Percentiles rank a stretch among this genome's conserved stretches.
Conservation (phyloP, 2,888 invertebrate genomes). For the Strigamia crassipes region DNA sequence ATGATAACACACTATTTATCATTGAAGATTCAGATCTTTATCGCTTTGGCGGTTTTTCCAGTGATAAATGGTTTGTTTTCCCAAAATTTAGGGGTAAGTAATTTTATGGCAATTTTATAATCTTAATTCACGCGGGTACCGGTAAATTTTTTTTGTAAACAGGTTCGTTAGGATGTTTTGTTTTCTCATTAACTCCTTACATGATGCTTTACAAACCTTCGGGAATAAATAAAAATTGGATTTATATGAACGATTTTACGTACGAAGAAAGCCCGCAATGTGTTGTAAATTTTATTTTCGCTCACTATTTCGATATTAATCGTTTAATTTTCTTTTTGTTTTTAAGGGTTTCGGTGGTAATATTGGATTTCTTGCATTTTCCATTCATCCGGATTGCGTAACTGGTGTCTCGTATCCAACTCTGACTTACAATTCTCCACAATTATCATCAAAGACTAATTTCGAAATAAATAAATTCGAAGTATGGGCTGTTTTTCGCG, state of each 20-base stretch:
- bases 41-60: slow-evolving; percentile 1
- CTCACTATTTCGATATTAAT: neutral
- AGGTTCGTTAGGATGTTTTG: neutral
- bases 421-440: neutral
- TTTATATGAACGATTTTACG: neutral
- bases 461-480: neutral
- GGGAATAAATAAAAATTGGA: neutral
- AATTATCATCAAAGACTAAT: neutral
- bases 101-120: neutral
- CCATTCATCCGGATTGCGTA: neutral
- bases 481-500: neutral
- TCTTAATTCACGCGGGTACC: neutral
- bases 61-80: neutral
- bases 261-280: neutral
- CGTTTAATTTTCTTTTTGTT: neutral
- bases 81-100: neutral
- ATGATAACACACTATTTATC: slow-evolving; percentile 23
- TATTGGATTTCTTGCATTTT: neutral
- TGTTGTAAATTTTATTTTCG: neutral
- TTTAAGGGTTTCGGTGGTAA: neutral
- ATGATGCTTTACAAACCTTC: neutral
- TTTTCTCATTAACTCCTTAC: neutral
- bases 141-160: neutral
- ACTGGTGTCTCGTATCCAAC: neutral
- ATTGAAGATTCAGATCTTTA: slow-evolving; percentile 27